Conservation (phyloP, 1,140 invertebrate species). For the Drosophila cardini region DNA sequence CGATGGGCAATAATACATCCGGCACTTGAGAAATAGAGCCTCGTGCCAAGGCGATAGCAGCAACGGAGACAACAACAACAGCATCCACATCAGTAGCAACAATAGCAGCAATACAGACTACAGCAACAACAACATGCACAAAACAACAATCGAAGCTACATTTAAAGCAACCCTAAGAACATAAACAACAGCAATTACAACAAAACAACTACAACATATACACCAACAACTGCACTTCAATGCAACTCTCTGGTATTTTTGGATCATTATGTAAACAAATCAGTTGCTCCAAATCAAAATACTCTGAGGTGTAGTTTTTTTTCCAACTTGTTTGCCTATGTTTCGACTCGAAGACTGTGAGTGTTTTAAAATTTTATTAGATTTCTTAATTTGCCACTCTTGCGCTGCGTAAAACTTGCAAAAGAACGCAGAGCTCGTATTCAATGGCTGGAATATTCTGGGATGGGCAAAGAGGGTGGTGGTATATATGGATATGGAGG, state of each 20-base stretch:
- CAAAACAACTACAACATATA: slow-evolving; percentile 9
- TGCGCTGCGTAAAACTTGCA: slow-evolving; percentile 28
- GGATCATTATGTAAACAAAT: slow-evolving; percentile 60
- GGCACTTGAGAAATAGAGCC: slow-evolving; percentile 54
- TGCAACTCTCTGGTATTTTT: slow-evolving; percentile 62
- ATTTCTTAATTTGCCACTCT: slow-evolving; percentile 53
- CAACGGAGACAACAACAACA: not conserved
- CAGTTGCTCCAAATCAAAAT: slow-evolving; percentile 53
- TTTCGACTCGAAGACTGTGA: slow-evolving; percentile 10
- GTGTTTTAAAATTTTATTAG: slow-evolving; percentile 54
- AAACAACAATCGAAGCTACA: not conserved
- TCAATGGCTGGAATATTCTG: not conserved
- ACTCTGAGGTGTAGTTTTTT: slow-evolving; percentile 28
- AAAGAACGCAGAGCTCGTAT: not conserved
- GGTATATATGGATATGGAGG: not conserved
- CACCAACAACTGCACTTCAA: slow-evolving; percentile 26
- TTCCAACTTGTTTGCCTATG: slow-evolving; percentile 6
- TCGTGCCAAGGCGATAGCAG: slow-evolving; percentile 39
- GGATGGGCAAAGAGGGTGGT: too few species aligned
- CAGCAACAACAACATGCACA: slow-evolving; percentile 4
- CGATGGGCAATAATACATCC: slow-evolving; percentile 55
- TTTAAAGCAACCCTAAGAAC: not conserved
- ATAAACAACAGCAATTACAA: not conserved
- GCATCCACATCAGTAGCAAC: not conserved
- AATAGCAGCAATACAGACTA: not conserved